Evolutionary conservation across 2,888 invertebrate species (phyloP).

Genomic region (Quadroppia sp.): DNA sequence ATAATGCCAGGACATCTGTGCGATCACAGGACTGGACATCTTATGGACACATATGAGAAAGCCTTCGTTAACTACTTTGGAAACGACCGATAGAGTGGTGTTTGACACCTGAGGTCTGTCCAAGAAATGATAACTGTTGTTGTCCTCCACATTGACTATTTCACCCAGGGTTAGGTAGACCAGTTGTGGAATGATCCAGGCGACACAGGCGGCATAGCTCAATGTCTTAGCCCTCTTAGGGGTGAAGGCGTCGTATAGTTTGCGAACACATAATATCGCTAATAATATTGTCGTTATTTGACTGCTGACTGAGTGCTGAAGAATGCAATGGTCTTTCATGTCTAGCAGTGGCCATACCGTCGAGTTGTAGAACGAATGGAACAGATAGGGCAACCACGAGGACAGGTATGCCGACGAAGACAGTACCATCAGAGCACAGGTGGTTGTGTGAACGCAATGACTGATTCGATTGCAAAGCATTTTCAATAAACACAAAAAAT

Average conservation of each 20-base stretch:
- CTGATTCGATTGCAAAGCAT: slow-evolving; percentile 5
- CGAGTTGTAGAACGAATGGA: slow-evolving; percentile 36
- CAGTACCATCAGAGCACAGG: slow-evolving; percentile 28
- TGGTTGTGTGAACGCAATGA: slow-evolving; percentile 38
- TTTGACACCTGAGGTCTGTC: slow-evolving; percentile 18
- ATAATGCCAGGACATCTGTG: slow-evolving; percentile 43
- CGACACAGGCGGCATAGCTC: slow-evolving; percentile 34
- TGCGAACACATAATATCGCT: slow-evolving; percentile 38
- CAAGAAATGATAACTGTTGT: slow-evolving; percentile 34
- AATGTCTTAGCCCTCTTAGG: slow-evolving; percentile 35
- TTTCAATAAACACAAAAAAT: slow-evolving; percentile 35
- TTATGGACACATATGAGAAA: slow-evolving; percentile 42
- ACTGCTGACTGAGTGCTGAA: slow-evolving; percentile 36
- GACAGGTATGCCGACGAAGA: slow-evolving; percentile 26
- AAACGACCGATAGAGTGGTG: background rate
- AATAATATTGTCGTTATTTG: slow-evolving; percentile 41
- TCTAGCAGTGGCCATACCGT: slow-evolving; percentile 39
- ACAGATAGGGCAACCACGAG: slow-evolving; percentile 43
- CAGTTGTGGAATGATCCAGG: slow-evolving; percentile 43
- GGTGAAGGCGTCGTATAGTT: slow-evolving; percentile 39
- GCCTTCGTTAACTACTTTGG: slow-evolving; percentile 29
- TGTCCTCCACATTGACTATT: slow-evolving; percentile 34
- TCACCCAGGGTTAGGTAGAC: slow-evolving; percentile 40
- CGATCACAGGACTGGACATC: slow-evolving; percentile 32
- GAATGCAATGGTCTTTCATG: slow-evolving; percentile 39